phyloP scores from a whole-genome alignment of 2,113 vertebrate species.

The Clarias gariepinus region DNA sequence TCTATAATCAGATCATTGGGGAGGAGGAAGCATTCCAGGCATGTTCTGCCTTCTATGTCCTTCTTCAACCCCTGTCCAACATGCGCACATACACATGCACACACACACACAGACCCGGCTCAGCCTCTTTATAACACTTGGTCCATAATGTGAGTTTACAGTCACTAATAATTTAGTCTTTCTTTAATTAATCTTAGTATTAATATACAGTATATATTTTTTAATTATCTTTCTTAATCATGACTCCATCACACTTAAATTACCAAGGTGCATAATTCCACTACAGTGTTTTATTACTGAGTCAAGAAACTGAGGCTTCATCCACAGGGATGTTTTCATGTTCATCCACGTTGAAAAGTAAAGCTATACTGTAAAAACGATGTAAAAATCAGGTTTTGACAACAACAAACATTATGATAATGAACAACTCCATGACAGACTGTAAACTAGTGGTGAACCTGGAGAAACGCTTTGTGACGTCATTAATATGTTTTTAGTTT shows the following conservation, averaged over 20 bases:
- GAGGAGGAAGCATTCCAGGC: conserved; percentile 15
- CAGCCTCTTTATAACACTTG: not conserved
- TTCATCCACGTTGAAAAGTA: not conserved
- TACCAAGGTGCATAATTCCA: not conserved
- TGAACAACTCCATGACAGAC: not conserved
- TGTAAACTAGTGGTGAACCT: not conserved
- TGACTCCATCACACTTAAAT: not conserved
- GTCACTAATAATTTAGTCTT: too few relatives aligned
- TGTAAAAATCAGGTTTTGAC: not conserved
- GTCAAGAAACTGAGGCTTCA: too few relatives aligned
- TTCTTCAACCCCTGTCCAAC: not conserved
- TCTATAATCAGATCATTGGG: conserved; percentile 1
- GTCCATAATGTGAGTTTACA: not conserved
- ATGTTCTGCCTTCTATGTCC: conserved; percentile 7
- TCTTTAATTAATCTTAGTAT: too few relatives aligned
- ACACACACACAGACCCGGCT: not conserved
- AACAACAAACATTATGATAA: not conserved
- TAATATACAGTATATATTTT: too few relatives aligned
- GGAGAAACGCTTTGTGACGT: too few relatives aligned
- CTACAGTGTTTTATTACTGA: not conserved
- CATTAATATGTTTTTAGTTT: too few relatives aligned
- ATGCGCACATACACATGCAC: not conserved
- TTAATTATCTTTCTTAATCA: not conserved
- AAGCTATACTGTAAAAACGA: not conserved
- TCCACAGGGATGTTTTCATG: not conserved